These are phyloP conservation scores for Anhinga anhinga DNA, from an alignment of 2,113 vertebrate genomes.

Conservation along the genomic window DNA sequence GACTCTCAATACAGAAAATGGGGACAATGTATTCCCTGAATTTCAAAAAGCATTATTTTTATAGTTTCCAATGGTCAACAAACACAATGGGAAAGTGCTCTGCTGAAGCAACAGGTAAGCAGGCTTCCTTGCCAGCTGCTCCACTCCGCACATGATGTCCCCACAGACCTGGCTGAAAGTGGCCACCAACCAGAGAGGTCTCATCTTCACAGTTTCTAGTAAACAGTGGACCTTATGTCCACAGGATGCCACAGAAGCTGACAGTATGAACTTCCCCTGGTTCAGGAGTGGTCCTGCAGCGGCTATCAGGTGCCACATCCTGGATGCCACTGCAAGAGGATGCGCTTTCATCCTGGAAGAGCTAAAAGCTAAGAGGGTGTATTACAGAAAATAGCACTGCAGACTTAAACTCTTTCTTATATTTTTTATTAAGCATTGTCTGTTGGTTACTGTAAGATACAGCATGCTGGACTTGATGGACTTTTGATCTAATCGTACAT, in stretches of 20 bases:
- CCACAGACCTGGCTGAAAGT: background rate
- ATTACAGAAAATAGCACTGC: background rate
- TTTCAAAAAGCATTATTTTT: background rate
- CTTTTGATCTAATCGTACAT: background rate
- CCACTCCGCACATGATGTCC: background rate
- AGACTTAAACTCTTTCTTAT: background rate
- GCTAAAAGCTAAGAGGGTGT: background rate
- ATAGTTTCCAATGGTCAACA: background rate
- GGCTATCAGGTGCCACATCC: background rate
- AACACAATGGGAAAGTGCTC: background rate
- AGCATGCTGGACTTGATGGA: background rate
- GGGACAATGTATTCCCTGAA: background rate
- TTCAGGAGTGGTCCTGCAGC: background rate
- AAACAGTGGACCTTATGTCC: background rate
- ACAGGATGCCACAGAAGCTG: background rate
- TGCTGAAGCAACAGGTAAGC: background rate
- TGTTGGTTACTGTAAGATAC: background rate
- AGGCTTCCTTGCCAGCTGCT: background rate
- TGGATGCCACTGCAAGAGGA: background rate
- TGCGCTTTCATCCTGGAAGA: fast-evolving
- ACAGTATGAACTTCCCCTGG: background rate
- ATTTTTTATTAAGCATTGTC: background rate
- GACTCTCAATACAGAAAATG: background rate
- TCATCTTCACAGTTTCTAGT: background rate
- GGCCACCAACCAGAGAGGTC: background rate